Evolutionary conservation across 2,113 vertebrate species (phyloP).

Genomic region (Xiphorhynchus elegans): DNA sequence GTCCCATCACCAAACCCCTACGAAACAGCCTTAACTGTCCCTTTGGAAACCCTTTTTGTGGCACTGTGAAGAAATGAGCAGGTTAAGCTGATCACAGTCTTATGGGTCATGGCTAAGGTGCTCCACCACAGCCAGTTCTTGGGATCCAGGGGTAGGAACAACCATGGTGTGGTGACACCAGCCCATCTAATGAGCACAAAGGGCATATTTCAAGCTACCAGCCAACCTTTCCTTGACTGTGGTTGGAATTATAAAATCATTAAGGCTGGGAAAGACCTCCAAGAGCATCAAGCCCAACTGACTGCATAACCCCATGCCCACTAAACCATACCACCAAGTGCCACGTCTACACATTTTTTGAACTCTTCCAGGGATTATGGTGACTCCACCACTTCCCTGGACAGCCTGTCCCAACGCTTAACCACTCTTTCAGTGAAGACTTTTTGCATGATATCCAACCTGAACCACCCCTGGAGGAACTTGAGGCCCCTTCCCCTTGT

Average conservation of each 20-base stretch:
- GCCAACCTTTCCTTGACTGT: neutral
- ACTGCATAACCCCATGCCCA: fast-evolving
- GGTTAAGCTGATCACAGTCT: neutral
- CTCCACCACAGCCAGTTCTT: neutral
- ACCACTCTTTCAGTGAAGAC: too few species aligned
- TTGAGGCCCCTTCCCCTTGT: neutral
- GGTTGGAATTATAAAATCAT: neutral
- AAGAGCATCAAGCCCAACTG: neutral
- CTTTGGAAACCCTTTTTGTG: neutral
- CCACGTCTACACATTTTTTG: fast-evolving
- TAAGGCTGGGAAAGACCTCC: neutral
- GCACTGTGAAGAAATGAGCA: neutral
- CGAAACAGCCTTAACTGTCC: neutral
- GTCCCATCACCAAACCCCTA: neutral
- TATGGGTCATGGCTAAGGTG: neutral
- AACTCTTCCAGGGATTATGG: neutral
- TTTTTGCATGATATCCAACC: neutral
- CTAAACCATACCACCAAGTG: fast-evolving
- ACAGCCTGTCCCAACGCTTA: neutral
- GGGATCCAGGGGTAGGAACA: neutral
- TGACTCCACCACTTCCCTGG: neutral
- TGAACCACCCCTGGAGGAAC: neutral
- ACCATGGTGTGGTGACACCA: neutral
- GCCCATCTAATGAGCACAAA: neutral
- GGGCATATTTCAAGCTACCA: neutral